Evolutionary conservation across 2,888 invertebrate genomes (phyloP).

Genomic region (Andrena trimmerana): DNA sequence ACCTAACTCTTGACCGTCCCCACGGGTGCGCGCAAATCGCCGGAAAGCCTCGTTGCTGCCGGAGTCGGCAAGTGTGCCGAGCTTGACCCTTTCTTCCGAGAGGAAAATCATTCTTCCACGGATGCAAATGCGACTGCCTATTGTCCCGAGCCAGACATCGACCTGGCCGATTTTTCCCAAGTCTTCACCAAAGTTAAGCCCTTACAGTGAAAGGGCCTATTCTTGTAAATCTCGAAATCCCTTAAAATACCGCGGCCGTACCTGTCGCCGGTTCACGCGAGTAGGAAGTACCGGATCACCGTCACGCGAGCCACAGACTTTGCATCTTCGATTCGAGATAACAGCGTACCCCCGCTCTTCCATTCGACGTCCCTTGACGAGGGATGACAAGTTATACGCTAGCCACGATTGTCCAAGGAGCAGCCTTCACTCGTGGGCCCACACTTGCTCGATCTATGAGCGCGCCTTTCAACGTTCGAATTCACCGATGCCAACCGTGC

Average conservation of each 20-base stretch:
- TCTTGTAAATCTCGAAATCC: conserved; percentile 81
- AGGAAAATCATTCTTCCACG: conserved; percentile 65
- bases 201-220: conserved; percentile 52
- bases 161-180: conserved; percentile 60
- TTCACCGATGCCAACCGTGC: conserved; percentile 1
- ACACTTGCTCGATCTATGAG: conserved; percentile 55
- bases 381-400: conserved; percentile 58
- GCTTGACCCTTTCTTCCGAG: conserved; percentile 34
- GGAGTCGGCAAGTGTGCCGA: conserved; percentile 34
- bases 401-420: conserved; percentile 52
- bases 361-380: conserved; percentile 42
- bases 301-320: conserved; percentile 48
- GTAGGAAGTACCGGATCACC: conserved; percentile 19
- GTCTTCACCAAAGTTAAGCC: conserved; percentile 70
- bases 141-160: conserved; percentile 52
- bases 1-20: conserved; percentile 64
- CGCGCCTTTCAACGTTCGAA: conserved; percentile 12
- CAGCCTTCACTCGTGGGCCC: conserved; percentile 26
- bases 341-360: conserved; percentile 24
- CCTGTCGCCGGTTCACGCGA: conserved; percentile 57
- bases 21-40: conserved; percentile 57
- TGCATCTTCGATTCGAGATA: conserved; percentile 71
- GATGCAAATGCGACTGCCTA: conserved; percentile 66
- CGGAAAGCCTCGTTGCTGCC: conserved; percentile 38
- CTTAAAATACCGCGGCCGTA: conserved; percentile 78